Conservation (phyloP, 2,888 invertebrate genomes). For the Nomada fabriciana region DNA sequence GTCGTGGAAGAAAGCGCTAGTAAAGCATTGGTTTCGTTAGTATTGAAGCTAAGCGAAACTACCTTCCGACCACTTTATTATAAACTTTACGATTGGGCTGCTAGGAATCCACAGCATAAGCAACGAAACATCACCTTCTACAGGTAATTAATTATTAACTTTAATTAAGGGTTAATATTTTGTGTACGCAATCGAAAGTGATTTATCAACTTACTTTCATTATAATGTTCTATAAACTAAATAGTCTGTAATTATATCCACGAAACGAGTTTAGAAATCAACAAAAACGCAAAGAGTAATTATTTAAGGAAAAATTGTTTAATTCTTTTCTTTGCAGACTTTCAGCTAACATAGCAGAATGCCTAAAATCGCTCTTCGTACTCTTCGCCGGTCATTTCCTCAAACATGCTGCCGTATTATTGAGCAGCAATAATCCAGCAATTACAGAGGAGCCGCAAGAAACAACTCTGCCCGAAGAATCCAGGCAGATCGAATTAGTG, state of each 20-base stretch:
- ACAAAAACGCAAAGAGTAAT: too few relatives aligned
- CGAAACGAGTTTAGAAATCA: too few relatives aligned
- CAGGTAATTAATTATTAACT: conserved; percentile 83
- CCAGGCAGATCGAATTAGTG: conserved; percentile 85
- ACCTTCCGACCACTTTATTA: conserved; percentile 95
- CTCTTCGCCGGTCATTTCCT: conserved; percentile 95
- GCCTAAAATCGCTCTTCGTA: conserved; percentile 94
- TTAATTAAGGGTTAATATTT: too few relatives aligned
- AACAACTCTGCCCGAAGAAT: conserved; percentile 85
- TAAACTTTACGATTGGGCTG: conserved; percentile 95
- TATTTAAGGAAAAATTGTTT: background rate
- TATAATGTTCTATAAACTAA: too few relatives aligned
- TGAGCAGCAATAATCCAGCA: conserved; percentile 89
- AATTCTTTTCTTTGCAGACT: conserved; percentile 85
- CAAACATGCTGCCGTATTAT: conserved; percentile 91
- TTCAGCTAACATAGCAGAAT: conserved; percentile 91
- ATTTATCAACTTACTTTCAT: too few relatives aligned
- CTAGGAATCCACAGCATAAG: conserved; percentile 87
- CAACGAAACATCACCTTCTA: conserved; percentile 93
- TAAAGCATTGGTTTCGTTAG: conserved; percentile 91
- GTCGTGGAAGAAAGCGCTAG: conserved; percentile 91
- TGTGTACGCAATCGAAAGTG: too few relatives aligned
- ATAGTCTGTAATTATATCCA: too few relatives aligned
- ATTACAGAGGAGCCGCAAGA: conserved; percentile 86
- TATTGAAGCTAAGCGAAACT: conserved; percentile 95